A percentile compares a stretch with the other conserved stretches of the same genome.
Evolutionary conservation across 2,113 vertebrate genomes (phyloP).

Genomic region (Cnemophilus loriae): DNA sequence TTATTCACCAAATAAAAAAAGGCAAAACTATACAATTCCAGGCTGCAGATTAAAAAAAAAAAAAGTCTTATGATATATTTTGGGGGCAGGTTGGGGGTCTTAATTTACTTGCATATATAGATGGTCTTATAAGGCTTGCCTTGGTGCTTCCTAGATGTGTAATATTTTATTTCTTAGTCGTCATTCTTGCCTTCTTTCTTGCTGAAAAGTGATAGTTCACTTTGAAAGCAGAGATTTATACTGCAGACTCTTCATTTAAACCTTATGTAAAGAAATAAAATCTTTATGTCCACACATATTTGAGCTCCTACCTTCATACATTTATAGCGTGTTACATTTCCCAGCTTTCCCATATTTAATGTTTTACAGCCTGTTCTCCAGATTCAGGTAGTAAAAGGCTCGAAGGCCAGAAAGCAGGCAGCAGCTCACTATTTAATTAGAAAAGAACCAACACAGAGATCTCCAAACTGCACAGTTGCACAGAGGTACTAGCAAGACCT

Average conservation of each 20-base stretch:
- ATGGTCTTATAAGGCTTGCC: neutral
- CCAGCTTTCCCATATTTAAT: slow-evolving; percentile 65
- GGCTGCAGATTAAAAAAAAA: neutral
- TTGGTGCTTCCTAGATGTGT: neutral
- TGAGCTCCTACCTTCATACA: slow-evolving; percentile 54
- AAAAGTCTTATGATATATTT: neutral
- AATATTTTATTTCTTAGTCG: slow-evolving; percentile 35
- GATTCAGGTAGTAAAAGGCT: slow-evolving; percentile 64
- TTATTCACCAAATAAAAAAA: neutral
- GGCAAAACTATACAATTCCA: neutral
- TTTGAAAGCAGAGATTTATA: slow-evolving; percentile 58
- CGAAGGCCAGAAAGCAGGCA: slow-evolving; percentile 22
- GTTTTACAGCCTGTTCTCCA: slow-evolving; percentile 61
- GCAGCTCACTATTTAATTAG: slow-evolving; percentile 53
- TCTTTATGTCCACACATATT: slow-evolving; percentile 63
- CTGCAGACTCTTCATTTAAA: slow-evolving; percentile 60
- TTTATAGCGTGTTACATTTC: slow-evolving; percentile 65
- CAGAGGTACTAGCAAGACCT: neutral
- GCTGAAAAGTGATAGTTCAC: slow-evolving; percentile 48
- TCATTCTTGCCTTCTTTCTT: slow-evolving; percentile 25
- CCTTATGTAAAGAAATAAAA: slow-evolving; percentile 69
- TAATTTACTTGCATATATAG: neutral
- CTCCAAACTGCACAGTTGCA: neutral
- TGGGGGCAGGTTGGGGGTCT: neutral
- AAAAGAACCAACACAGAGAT: neutral